Evolutionary conservation across 2,797 vertebrate species (phyloP), one percentile per base, ranked within the genome.

Genomic region (Mionectes olivaceus): DNA sequence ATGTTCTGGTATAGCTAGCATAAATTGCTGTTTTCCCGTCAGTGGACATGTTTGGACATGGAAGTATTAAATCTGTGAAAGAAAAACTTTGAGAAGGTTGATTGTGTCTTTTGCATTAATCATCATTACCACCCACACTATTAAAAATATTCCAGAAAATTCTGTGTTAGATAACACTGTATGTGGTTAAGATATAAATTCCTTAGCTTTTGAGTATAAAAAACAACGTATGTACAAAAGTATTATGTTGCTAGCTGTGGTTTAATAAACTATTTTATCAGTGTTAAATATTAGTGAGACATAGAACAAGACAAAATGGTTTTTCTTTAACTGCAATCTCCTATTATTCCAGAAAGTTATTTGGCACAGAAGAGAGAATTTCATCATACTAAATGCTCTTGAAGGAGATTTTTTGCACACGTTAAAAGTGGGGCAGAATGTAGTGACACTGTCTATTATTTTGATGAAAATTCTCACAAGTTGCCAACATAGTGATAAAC

Each of bases 1-100:
- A 30, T 87, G 25, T 37, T 89, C 53, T 71, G 50, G 44, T 73
- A 61, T 70, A 92, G 47, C 71, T 85, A 82, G 32, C 37, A 50
- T 46, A 63, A 92, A 83, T 83, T 90, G 78, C 63, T 94, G 28
- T 85, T 80, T 96, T 94, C 87, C 52, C 13, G 0, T 61, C 74
- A 90, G 7, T 47, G 87, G 85, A 76, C 96, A 70, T 88, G 96
- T 97, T 96, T 92, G 95, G 90, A 96, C 97, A 56, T 33, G 95
- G 28, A 87, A 93, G 57, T 44, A 81, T 57, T 85, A 95, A 97
- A 95, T 93, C 87, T 87, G 39, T 73, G 14, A 93, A 57, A 88
- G 79, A 94, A 96, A 90, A 93, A 64, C 64, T 32, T 47, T 84
- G 68, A 91, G 77, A 96, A 93, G 78, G 75, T 24, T 94, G 78